Evolutionary conservation across 92 coral and sea anemone genomes (phyloP).

Genomic region (Zoanthus solanderi): DNA sequence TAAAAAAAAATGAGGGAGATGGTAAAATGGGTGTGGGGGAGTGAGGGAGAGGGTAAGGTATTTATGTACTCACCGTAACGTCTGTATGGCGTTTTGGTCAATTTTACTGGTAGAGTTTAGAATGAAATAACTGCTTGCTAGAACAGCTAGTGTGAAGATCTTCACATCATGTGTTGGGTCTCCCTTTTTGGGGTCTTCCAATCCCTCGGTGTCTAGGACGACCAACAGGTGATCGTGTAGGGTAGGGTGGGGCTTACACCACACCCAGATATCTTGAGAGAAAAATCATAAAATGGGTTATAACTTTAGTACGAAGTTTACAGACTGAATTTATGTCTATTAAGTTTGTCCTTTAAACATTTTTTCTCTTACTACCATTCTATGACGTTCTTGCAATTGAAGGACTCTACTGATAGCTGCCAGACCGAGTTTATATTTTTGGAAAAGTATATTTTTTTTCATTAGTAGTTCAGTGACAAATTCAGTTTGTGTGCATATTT

Average conservation of each 20-base stretch:
- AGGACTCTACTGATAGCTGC: too few species aligned
- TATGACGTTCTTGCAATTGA: too few species aligned
- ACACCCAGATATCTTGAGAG: constrained; percentile 33
- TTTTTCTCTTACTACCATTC: too few species aligned
- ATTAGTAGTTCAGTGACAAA: too few species aligned
- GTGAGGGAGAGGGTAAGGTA: too few species aligned
- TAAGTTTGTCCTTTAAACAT: neutral
- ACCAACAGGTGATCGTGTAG: constrained; percentile 29
- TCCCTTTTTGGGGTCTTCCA: constrained; percentile 37
- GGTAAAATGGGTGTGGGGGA: too few species aligned
- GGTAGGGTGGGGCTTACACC: constrained; percentile 46
- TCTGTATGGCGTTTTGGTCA: constrained; percentile 41
- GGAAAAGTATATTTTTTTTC: too few species aligned
- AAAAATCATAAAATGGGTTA: neutral
- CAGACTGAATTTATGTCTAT: neutral
- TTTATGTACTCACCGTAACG: constrained; percentile 14
- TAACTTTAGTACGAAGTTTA: neutral
- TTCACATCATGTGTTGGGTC: constrained; percentile 20
- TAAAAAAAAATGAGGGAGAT: too few species aligned
- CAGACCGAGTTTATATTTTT: too few species aligned
- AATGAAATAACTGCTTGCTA: constrained; percentile 32
- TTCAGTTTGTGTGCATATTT: too few species aligned
- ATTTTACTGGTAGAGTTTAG: constrained; percentile 26
- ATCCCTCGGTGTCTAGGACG: constrained; percentile 32
- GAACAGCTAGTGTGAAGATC: constrained; percentile 39